phyloP scores from a whole-genome alignment of 2,113 vertebrate species.

The Cricetomys ansorgei region DNA sequence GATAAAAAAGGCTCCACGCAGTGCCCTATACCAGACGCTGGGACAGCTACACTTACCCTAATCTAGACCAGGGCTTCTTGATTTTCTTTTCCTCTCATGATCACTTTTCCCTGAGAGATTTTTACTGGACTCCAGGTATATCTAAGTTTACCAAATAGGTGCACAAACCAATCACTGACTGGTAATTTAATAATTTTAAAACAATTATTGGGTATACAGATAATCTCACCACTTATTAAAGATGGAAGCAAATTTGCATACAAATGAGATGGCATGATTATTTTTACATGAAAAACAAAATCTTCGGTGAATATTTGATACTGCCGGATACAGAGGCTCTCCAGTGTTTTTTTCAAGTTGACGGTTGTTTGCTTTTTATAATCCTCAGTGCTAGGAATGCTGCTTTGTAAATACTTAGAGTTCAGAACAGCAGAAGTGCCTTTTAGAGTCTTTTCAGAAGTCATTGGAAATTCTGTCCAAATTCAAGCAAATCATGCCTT shows the following conservation, averaged over 20 bases:
- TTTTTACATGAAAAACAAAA: not conserved
- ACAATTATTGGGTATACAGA: not conserved
- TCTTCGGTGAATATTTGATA: not conserved
- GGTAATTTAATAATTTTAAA: not conserved
- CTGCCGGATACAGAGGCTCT: not conserved
- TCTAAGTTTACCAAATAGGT: not conserved
- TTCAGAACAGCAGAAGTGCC: not conserved
- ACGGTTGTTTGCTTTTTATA: not conserved
- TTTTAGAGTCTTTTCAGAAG: not conserved
- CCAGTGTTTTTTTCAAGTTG: not conserved
- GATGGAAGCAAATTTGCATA: not conserved
- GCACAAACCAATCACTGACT: not conserved
- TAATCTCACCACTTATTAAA: not conserved
- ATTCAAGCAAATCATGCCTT: not conserved
- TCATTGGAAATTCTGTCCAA: not conserved
- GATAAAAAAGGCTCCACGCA: not conserved
- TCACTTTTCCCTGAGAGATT: not conserved
- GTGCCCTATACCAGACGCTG: not conserved
- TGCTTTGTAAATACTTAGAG: not conserved
- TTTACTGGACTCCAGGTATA: not conserved
- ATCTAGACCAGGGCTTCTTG: not conserved
- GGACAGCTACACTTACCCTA: not conserved
- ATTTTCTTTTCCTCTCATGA: not conserved
- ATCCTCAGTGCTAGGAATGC: not conserved
- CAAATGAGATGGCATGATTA: not conserved